A percentile compares a stretch with the other conserved stretches of the same genome.
phyloP scores from a whole-genome alignment of 35 echinoderm and acorn worm genomes.

The Ptychodera flava region DNA sequence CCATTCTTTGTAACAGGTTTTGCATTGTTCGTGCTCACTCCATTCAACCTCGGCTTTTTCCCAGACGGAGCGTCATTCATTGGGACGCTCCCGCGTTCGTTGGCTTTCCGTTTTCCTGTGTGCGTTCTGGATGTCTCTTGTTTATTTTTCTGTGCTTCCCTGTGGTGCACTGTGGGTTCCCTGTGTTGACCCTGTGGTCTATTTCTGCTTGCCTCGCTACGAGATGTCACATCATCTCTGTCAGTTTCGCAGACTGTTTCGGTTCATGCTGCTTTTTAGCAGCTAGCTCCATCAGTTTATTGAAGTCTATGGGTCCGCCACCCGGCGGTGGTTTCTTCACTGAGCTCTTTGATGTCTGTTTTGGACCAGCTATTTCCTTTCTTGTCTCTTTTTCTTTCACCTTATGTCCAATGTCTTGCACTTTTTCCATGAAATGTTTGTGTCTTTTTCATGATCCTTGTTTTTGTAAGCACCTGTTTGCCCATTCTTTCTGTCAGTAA shows the following conservation, averaged over 20 bases:
- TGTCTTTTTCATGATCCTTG: conserved; percentile 50
- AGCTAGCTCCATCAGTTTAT: conserved; percentile 58
- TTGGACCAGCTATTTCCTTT: not conserved
- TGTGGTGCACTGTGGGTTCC: not conserved
- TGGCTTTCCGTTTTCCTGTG: not conserved
- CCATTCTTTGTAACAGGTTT: no score
- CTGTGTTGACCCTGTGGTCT: not conserved
- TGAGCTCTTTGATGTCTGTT: conserved; percentile 4
- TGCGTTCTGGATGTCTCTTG: not conserved
- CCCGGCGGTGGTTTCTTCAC: conserved; percentile 34
- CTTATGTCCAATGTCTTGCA: no score
- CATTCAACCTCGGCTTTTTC: no score
- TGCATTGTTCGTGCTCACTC: no score
- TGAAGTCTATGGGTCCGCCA: conserved; percentile 50
- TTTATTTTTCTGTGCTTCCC: not conserved
- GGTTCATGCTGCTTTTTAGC: conserved; percentile 35
- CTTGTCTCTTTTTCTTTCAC: conserved; percentile 37
- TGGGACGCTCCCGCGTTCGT: not conserved
- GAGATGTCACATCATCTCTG: not conserved
- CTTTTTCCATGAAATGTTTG: conserved; percentile 55
- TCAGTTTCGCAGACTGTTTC: not conserved
- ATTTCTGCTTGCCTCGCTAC: not conserved
- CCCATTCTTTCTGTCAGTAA: no score
- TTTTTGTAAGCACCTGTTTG: conserved; percentile 27
- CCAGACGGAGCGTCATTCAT: not conserved